phyloP scores from a whole-genome alignment of 2,888 invertebrate species.

The Phengaris arion region DNA sequence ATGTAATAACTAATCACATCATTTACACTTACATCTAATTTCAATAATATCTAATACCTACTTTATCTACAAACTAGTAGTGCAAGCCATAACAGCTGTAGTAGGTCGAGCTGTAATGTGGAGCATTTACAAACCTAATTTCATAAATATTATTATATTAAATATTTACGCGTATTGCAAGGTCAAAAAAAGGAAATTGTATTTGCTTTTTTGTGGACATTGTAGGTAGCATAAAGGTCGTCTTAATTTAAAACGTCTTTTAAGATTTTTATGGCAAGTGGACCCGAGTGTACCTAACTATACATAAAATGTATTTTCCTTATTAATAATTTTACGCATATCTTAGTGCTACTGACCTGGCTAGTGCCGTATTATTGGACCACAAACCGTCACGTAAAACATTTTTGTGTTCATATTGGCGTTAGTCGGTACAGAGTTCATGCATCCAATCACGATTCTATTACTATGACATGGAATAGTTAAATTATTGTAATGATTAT shows the following conservation, averaged over 20 bases:
- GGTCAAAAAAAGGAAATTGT: background rate
- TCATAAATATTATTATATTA: background rate
- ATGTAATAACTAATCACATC: too few species aligned
- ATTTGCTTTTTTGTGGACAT: background rate
- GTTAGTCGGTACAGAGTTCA: too few species aligned
- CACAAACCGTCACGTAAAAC: too few species aligned
- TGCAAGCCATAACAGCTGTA: background rate
- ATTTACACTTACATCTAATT: too few species aligned
- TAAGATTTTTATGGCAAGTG: too few species aligned
- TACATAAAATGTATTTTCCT: too few species aligned
- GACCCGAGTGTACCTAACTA: too few species aligned
- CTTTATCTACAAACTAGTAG: background rate
- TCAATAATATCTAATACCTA: too few species aligned
- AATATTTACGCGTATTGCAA: background rate
- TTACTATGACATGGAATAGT: conserved; percentile 19
- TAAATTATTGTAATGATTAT: conserved; percentile 29
- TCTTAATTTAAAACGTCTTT: background rate
- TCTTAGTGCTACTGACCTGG: too few species aligned
- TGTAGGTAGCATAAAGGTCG: background rate
- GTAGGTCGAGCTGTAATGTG: background rate
- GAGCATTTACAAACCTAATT: background rate
- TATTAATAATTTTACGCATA: too few species aligned
- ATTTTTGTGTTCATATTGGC: too few species aligned
- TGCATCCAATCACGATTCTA: background rate
- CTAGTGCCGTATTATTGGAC: too few species aligned